Evolutionary conservation across 2,113 vertebrate genomes (phyloP).

Genomic region (Cyanoderma ruficeps): DNA sequence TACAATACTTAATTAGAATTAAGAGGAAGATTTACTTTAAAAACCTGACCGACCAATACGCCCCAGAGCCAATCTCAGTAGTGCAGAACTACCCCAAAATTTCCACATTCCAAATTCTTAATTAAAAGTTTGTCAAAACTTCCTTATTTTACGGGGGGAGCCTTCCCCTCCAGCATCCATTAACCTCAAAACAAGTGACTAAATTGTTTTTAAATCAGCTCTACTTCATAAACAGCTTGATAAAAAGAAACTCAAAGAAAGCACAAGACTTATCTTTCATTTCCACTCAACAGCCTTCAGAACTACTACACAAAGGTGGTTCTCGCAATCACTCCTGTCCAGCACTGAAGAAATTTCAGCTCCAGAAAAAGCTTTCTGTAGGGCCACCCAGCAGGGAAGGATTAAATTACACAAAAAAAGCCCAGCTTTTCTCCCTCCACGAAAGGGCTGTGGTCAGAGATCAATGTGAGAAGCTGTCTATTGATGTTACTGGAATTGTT

Average conservation of each 20-base stretch:
- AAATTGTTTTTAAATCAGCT: constrained; percentile 19
- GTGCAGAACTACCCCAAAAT: constrained; percentile 5
- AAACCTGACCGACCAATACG: not conserved
- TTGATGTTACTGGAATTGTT: constrained; percentile 8
- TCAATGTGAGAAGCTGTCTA: not conserved
- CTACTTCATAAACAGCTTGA: constrained; percentile 17
- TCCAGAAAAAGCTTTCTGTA: not conserved
- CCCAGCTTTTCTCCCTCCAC: not conserved
- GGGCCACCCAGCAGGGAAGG: constrained; percentile 38
- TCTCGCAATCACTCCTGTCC: not conserved
- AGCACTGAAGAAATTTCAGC: not conserved
- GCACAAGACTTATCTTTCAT: constrained; percentile 18
- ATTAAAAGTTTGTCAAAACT: constrained; percentile 43
- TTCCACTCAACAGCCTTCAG: constrained; percentile 12
- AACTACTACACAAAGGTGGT: not conserved
- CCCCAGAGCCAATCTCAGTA: not conserved
- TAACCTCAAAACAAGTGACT: constrained; percentile 22
- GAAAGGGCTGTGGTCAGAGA: constrained; percentile 7
- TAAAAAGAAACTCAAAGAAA: constrained; percentile 39
- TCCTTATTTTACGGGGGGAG: not conserved
- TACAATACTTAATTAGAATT: constrained; percentile 50
- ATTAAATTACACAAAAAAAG: constrained; percentile 17
- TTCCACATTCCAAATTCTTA: not conserved
- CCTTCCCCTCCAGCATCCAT: constrained; percentile 2
- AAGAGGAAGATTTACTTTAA: constrained; percentile 40